A percentile compares a stretch with the other conserved stretches of the same genome.
Conservation (phyloP, 2,113 vertebrate species). For the Ceyx margarethae region DNA sequence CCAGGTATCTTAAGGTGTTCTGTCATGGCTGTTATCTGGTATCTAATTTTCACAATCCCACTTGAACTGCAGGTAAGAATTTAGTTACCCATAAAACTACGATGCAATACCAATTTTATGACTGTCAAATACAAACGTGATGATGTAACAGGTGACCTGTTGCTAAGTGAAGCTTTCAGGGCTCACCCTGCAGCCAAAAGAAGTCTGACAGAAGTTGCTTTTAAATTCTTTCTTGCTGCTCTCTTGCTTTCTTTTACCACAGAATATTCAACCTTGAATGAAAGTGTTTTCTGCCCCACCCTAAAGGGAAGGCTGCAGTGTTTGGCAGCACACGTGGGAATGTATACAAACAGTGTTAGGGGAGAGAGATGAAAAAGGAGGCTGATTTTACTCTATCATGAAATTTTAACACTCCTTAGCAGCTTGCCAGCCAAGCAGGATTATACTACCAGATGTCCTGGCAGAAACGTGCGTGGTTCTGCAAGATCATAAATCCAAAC, state of each 20-base stretch:
- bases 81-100: not conserved
- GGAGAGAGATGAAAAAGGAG: conserved; percentile 17
- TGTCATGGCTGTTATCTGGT: not conserved
- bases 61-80: not conserved
- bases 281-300: not conserved
- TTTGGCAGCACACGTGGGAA: not conserved
- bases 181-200: not conserved
- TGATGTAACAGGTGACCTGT: not conserved
- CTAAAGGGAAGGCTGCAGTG: not conserved
- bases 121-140: not conserved
- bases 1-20: not conserved
- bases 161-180: not conserved
- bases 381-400: conserved; percentile 6
- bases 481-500: conserved; percentile 45
- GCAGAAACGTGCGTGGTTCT: not conserved
- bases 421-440: not conserved
- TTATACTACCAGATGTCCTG: conserved; percentile 56
- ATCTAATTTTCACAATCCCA: not conserved
- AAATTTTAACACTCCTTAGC: conserved; percentile 22
- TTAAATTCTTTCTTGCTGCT: not conserved
- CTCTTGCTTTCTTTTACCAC: not conserved
- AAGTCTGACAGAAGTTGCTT: not conserved
- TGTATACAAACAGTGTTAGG: not conserved
- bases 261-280: not conserved
- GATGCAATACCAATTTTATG: not conserved